Percentiles rank a stretch among this genome's conserved stretches.
Conservation (phyloP, 2,888 invertebrate species). For the Clanis bilineata region DNA sequence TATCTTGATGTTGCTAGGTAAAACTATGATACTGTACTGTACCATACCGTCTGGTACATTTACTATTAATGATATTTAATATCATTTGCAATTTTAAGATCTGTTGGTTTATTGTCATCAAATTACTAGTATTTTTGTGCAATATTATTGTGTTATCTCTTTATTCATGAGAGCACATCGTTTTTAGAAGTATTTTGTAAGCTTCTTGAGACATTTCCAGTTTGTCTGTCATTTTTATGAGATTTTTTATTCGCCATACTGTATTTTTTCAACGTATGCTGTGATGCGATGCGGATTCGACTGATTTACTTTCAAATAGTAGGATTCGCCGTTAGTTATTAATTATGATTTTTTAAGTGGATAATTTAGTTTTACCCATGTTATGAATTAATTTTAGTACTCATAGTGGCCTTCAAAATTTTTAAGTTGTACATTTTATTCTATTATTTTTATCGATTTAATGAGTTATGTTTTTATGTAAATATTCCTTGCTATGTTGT, state of each 20-base stretch:
- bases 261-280: conserved; percentile 48
- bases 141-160: conserved; percentile 48
- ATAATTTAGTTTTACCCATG: conserved; percentile 36
- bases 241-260: conserved; percentile 45
- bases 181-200: conserved; percentile 24
- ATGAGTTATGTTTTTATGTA: conserved; percentile 69
- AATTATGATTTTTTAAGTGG: conserved; percentile 44
- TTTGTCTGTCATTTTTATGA: conserved; percentile 35
- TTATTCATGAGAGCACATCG: conserved; percentile 34
- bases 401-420: conserved; percentile 53
- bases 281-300: conserved; percentile 58
- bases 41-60: conserved; percentile 18
- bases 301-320: conserved; percentile 56
- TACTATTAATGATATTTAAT: conserved; percentile 65
- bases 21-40: conserved; percentile 12
- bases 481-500: conserved; percentile 69
- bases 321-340: conserved; percentile 47
- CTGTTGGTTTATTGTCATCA: conserved; percentile 47
- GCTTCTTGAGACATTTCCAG: conserved; percentile 21
- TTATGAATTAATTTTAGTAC: conserved; percentile 50
- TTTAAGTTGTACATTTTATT: conserved; percentile 77
- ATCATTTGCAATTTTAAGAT: conserved; percentile 67
- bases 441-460: conserved; percentile 54
- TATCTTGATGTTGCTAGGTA: conserved; percentile 14
- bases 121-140: conserved; percentile 55